Evolutionary conservation across 2,797 vertebrate species (phyloP).

Genomic region (Malurus leucopterus): DNA sequence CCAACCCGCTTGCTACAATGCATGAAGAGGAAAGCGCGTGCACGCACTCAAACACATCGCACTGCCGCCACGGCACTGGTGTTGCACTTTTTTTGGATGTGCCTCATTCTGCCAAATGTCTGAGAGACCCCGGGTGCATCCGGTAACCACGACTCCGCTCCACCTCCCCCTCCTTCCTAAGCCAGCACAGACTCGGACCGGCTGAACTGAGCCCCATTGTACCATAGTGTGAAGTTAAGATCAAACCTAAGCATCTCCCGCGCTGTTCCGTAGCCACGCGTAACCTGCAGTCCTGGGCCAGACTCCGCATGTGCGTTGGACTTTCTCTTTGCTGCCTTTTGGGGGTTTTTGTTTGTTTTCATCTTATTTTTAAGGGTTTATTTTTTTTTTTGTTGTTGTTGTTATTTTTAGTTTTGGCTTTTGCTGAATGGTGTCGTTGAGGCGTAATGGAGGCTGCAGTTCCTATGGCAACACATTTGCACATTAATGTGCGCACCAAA

Average conservation of each 20-base stretch:
- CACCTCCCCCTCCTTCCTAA: slow-evolving; percentile 71
- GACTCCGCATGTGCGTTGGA: slow-evolving; percentile 81
- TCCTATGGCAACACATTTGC: slow-evolving; percentile 67
- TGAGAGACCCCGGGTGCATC: slow-evolving; percentile 68
- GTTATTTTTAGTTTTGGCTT: slow-evolving; percentile 70
- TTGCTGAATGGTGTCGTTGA: slow-evolving; percentile 78
- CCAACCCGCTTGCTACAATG: slow-evolving; percentile 66
- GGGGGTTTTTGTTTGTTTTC: background rate
- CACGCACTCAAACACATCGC: slow-evolving; percentile 63
- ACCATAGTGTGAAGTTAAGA: slow-evolving; percentile 76
- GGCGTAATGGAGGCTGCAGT: slow-evolving; percentile 69
- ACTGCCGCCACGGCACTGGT: slow-evolving; percentile 45
- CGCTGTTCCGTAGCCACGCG: slow-evolving; percentile 66
- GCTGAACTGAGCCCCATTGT: slow-evolving; percentile 78
- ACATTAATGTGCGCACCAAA: slow-evolving; percentile 50
- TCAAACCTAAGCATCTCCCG: slow-evolving; percentile 62
- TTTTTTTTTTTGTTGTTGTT: slow-evolving; percentile 21
- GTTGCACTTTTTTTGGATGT: slow-evolving; percentile 66
- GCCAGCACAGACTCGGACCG: slow-evolving; percentile 79
- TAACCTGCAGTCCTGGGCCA: slow-evolving; percentile 82
- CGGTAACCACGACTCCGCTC: slow-evolving; percentile 66
- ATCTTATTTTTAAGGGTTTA: background rate
- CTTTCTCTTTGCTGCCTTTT: slow-evolving; percentile 78
- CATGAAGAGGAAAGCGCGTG: slow-evolving; percentile 72
- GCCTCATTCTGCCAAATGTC: slow-evolving; percentile 63